Base-by-base conservation (phyloP, 1,140 invertebrate species). In the Trichomalopsis sarcophagae region DNA sequence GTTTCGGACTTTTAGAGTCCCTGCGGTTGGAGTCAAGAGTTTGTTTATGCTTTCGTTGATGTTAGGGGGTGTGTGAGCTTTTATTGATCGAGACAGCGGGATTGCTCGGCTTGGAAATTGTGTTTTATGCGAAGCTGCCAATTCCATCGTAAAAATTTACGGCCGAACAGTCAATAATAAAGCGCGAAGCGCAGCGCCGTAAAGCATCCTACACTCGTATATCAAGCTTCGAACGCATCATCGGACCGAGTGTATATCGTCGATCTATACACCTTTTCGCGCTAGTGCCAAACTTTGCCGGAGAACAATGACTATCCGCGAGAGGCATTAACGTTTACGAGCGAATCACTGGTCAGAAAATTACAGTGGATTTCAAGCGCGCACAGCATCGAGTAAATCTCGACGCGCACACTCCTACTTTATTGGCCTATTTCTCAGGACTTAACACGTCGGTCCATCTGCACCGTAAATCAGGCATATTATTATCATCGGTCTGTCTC, bases 401-500 rank as follows among this genome's bases (percentile, higher is more conserved):
- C 44, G 47, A 17, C 14, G 66, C 79, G 71, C 76, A 83, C 55
- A 71, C 86, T 76, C 62, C 55, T 84, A 84, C 33, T 87, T 89
- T 89, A 88, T 89, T 88, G 84, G 23, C 84, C 66, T 68, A 82
- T 82, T 82, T 86, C 80, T 78, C 80, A 78, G 44, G 44, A 55
- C 73, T 75, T 55, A 77, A 76, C 80, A 50, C 75, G 66, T 82
- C 76, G 47, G 62, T 73, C 75, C 69, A 77, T 81, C 78, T 90
- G 86, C 87, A 88, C 88, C 88, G 87, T 90, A 91, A 91, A 91
- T 91, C 89, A 91, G 86, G 84, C 79, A 86, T 84, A 87, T 90
- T 90, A 89, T 90, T 90, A 88, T 89, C 86, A 85, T 73, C 79
- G 68, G 5, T 17, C 55, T 62, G 55, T 62, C 55, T 80, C 68